Evolutionary conservation across 2,888 invertebrate species (phyloP).

Genomic region (Arrhopalites spinosus): DNA sequence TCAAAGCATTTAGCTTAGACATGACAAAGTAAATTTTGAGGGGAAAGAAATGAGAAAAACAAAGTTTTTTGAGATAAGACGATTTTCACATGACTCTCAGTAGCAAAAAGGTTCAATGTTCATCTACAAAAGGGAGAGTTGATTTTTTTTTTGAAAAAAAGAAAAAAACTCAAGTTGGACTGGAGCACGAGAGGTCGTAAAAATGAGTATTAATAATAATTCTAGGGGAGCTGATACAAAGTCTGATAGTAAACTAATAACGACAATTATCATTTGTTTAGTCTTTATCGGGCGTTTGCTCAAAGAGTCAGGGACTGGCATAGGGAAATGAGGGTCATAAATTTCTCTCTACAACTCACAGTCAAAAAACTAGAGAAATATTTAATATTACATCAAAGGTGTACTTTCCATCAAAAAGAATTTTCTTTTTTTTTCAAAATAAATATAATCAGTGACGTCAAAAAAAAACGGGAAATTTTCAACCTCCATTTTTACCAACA

Average conservation of each 20-base stretch:
- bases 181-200: slow-evolving; percentile 29
- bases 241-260: slow-evolving; percentile 32
- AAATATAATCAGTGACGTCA: no score
- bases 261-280: slow-evolving; percentile 38
- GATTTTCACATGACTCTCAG: background rate
- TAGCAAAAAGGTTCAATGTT: background rate
- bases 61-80: background rate
- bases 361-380: no score
- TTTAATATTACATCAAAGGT: no score
- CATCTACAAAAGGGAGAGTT: background rate
- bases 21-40: background rate
- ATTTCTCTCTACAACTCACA: no score
- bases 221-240: slow-evolving; percentile 27
- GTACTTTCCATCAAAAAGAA: no score
- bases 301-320: background rate
- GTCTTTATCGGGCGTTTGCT: slow-evolving; percentile 34
- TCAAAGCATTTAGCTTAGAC: background rate
- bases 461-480: no score
- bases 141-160: background rate
- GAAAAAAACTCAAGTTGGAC: slow-evolving; percentile 3
- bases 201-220: slow-evolving; percentile 38
- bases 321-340: slow-evolving; percentile 38
- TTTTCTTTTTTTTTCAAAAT: no score
- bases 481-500: background rate
- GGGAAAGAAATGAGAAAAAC: background rate